phyloP scores from a whole-genome alignment of 1,140 invertebrate species.

The Physella acuta region DNA sequence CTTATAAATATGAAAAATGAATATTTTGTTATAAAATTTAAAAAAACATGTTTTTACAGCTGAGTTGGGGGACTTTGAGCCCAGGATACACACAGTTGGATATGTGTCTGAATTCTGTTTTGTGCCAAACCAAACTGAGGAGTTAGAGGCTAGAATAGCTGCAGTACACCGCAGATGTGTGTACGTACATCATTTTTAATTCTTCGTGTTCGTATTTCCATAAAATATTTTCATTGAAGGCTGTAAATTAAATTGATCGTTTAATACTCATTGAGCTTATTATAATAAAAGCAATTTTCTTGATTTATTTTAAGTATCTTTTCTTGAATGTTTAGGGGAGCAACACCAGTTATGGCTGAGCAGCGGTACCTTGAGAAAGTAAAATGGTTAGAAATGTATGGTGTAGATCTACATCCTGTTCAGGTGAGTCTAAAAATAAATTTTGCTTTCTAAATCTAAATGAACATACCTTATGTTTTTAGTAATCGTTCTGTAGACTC shows the following conservation, averaged over 20 bases:
- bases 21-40: no score
- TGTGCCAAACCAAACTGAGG: constrained; percentile 83
- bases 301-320: no score
- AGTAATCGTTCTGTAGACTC: no score
- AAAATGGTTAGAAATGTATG: constrained; percentile 83
- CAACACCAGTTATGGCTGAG: constrained; percentile 67
- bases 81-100: constrained; percentile 44
- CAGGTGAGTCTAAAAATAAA: constrained; percentile 39
- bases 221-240: not conserved
- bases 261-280: no score
- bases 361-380: constrained; percentile 77
- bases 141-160: constrained; percentile 83
- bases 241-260: no score
- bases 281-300: no score
- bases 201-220: not conserved
- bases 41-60: no score
- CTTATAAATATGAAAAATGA: no score
- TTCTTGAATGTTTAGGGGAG: constrained; percentile 70
- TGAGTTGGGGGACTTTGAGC: constrained; percentile 57
- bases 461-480: no score
- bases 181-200: no score
- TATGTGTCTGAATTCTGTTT: constrained; percentile 60
- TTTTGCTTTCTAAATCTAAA: no score
- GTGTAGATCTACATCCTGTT: constrained; percentile 78
- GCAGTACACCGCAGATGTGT: constrained; percentile 84